Evolutionary conservation across 2,888 invertebrate genomes (phyloP).

Genomic region (Timandra comae): DNA sequence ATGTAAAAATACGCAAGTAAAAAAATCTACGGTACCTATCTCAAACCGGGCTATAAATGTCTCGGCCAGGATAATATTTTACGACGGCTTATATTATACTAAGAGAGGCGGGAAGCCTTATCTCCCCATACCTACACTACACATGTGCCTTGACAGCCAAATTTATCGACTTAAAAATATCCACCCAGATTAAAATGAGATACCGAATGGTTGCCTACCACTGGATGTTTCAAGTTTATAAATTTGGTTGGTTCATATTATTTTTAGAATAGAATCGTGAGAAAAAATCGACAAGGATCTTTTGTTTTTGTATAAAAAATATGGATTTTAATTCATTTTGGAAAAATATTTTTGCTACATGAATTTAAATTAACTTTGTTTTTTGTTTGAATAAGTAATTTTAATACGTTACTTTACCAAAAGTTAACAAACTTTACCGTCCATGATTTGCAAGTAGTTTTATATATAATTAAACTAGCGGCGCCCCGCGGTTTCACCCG

Average conservation of each 20-base stretch:
- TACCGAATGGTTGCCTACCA: conserved; percentile 41
- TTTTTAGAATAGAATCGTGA: conserved; percentile 34
- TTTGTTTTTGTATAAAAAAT: too few species aligned
- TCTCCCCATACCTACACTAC: conserved; percentile 53
- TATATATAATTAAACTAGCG: too few species aligned
- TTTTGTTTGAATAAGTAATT: too few species aligned
- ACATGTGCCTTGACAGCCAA: conserved; percentile 68
- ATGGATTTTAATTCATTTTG: too few species aligned
- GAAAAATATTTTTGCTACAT: too few species aligned
- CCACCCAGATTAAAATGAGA: conserved; percentile 67
- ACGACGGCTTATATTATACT: conserved; percentile 53
- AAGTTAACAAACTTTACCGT: too few species aligned
- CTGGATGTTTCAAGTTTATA: conserved; percentile 36
- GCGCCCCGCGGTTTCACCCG: too few species aligned
- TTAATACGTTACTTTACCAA: too few species aligned
- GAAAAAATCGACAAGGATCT: conserved; percentile 2
- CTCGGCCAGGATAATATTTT: conserved; percentile 71
- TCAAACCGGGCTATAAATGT: conserved; percentile 66
- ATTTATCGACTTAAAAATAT: conserved; percentile 74
- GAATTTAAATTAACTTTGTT: too few species aligned
- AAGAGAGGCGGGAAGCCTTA: conserved; percentile 58
- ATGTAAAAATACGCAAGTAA: conserved; percentile 24
- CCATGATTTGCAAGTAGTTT: too few species aligned
- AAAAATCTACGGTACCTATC: conserved; percentile 65
- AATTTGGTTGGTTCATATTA: conserved; percentile 48